Percentiles rank a stretch among this genome's conserved stretches.
These are phyloP conservation scores for Ophonus ardosiacus DNA, from an alignment of 2,888 invertebrate species.

Conservation along the genomic window DNA sequence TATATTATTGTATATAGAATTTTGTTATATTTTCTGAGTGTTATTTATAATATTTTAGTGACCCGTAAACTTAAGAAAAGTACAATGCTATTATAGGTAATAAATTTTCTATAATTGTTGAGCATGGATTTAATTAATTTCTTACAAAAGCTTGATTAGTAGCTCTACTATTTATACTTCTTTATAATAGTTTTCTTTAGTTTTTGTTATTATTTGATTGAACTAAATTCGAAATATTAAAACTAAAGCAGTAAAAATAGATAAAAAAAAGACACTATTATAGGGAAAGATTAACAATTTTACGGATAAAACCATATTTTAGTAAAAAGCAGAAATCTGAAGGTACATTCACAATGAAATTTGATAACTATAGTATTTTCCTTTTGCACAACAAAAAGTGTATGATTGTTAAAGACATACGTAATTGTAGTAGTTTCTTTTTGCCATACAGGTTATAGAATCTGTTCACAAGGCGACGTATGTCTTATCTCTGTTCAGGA, in stretches of 20 bases:
- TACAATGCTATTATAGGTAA: constrained; percentile 35
- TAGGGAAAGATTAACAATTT: background rate
- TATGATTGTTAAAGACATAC: too few species aligned
- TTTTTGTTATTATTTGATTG: constrained; percentile 25
- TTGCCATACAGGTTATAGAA: too few species aligned
- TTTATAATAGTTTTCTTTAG: constrained; percentile 31
- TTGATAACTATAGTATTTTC: too few species aligned
- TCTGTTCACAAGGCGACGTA: too few species aligned
- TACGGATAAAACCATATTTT: background rate
- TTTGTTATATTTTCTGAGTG: background rate
- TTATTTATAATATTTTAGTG: constrained; percentile 2
- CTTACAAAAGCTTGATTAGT: constrained; percentile 46
- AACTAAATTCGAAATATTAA: constrained; percentile 57
- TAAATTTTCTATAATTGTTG: constrained; percentile 20
- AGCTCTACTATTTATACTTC: constrained; percentile 16
- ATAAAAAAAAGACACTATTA: background rate
- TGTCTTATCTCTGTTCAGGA: too few species aligned
- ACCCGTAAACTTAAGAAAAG: constrained; percentile 35
- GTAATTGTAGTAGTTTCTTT: too few species aligned
- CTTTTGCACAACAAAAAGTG: too few species aligned
- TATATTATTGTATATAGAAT: background rate
- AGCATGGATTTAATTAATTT: constrained; percentile 8
- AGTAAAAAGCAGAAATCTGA: background rate
- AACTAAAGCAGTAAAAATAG: constrained; percentile 18
- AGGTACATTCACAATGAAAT: background rate